Evolutionary conservation across 2,888 invertebrate species (phyloP), one percentile per base, ranked within the genome.

Genomic region (Melanotus villosus): DNA sequence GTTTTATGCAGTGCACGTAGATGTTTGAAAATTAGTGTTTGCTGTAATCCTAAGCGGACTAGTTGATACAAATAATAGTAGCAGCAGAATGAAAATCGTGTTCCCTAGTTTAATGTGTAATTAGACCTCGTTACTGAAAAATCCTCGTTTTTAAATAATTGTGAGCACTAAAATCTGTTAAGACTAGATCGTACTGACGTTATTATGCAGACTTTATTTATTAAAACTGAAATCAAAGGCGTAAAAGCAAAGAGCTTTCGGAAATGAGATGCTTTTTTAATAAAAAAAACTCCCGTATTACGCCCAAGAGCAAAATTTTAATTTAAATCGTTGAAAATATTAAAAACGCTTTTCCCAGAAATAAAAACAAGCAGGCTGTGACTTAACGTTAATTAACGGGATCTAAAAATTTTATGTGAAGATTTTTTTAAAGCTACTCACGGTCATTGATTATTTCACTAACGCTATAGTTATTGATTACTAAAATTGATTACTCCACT

Each of bases 401-500:
- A 1, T 12, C 1, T n/a, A 12, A 41, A 47, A 47, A 47, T 6
- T 32, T 26, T 7, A 26, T 5, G 26, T 26, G 26, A 26, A n/a
- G n/a, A n/a, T n/a, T 26, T 26, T 26, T 5, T 52, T 52, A 52
- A 52, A 52, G 52, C 52, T 52, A 52, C 52, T 26, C 52, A 52
- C 32, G 16, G 32, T 32, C 34, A 32, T 52, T n/a, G 26, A 7
- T 52, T 32, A 32, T 12, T 52, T 23, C 32, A 47, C 52, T 52
- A 52, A 30, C 5, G 1, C 52, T 52, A 52, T 26, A 52, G 18
- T n/a, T n/a, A n/a, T n/a, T 23, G 45, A 18, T 18, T 18, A 9
- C 45, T 32, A 52, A 18, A 50, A 32, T 2, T 30, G 21, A 50
- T 54, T 65, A 69, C 60, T 69, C 70, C 16, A 66, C 50, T 57